Conservation (phyloP, 2,888 invertebrate genomes). For the Tetragonisca angustula region DNA sequence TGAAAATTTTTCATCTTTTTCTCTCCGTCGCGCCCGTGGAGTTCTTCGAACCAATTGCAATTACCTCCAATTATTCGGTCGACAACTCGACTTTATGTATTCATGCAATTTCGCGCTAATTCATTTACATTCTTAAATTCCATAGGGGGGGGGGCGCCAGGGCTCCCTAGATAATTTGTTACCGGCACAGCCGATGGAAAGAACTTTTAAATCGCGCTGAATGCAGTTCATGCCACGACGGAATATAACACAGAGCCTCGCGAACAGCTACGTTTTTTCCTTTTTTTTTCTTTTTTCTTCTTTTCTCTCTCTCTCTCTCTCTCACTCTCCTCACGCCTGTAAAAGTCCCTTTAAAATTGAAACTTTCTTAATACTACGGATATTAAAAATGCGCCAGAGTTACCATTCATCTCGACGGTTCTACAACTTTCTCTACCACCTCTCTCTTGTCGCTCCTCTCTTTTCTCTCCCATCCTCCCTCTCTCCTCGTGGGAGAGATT, state of each 20-base stretch:
- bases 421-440: neutral
- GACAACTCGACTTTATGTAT: slow-evolving; percentile 33
- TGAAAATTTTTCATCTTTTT: slow-evolving; percentile 3
- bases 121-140: slow-evolving; percentile 52
- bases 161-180: slow-evolving; percentile 43
- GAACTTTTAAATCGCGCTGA: slow-evolving; percentile 47
- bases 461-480: no score
- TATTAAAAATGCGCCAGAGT: slow-evolving; percentile 50
- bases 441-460: neutral
- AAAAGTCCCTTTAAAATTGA: slow-evolving; percentile 35
- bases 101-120: slow-evolving; percentile 46
- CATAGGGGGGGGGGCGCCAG: slow-evolving; percentile 3
- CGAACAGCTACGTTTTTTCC: no score
- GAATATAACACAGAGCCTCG: slow-evolving; percentile 17
- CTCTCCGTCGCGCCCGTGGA: neutral
- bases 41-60: slow-evolving; percentile 22
- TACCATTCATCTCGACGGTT: slow-evolving; percentile 17
- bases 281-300: no score
- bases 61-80: slow-evolving; percentile 42
- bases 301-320: no score
- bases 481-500: neutral
- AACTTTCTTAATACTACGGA: slow-evolving; percentile 44
- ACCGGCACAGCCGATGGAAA: slow-evolving; percentile 25
- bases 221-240: slow-evolving; percentile 18
- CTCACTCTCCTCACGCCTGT: neutral